Evolutionary conservation across 2,888 invertebrate species (phyloP).

Genomic region (Halictus ligatus): DNA sequence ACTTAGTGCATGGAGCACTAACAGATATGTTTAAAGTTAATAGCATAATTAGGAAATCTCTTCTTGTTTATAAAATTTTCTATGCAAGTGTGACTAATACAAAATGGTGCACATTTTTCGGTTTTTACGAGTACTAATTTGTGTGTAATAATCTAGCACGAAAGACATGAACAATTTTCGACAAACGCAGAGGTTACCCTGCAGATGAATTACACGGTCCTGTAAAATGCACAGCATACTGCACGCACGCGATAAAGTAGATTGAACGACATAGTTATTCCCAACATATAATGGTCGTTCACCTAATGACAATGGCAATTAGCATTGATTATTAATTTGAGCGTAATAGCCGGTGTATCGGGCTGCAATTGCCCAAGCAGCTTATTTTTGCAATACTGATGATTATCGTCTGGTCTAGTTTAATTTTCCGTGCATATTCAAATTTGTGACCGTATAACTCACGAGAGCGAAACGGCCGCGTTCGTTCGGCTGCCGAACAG

Average conservation of each 20-base stretch:
- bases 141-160: background rate
- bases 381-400: constrained; percentile 56
- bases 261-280: constrained; percentile 43
- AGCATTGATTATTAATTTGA: constrained; percentile 65
- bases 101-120: background rate
- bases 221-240: constrained; percentile 19
- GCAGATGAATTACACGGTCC: constrained; percentile 17
- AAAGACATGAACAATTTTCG: background rate
- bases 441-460: constrained; percentile 25
- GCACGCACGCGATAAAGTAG: constrained; percentile 23
- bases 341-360: constrained; percentile 51
- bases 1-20: too few relatives aligned
- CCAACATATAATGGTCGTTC: constrained; percentile 50
- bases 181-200: background rate
- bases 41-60: too few relatives aligned
- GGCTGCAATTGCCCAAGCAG: constrained; percentile 39
- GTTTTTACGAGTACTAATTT: background rate
- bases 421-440: constrained; percentile 32
- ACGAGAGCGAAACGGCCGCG: background rate
- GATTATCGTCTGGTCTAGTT: constrained; percentile 40
- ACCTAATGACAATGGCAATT: constrained; percentile 65
- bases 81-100: background rate
- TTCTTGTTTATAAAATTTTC: too few relatives aligned
- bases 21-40: too few relatives aligned
- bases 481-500: background rate